These are phyloP conservation scores for Biston betularia DNA, from an alignment of 2,888 invertebrate species.

Conservation along the genomic window DNA sequence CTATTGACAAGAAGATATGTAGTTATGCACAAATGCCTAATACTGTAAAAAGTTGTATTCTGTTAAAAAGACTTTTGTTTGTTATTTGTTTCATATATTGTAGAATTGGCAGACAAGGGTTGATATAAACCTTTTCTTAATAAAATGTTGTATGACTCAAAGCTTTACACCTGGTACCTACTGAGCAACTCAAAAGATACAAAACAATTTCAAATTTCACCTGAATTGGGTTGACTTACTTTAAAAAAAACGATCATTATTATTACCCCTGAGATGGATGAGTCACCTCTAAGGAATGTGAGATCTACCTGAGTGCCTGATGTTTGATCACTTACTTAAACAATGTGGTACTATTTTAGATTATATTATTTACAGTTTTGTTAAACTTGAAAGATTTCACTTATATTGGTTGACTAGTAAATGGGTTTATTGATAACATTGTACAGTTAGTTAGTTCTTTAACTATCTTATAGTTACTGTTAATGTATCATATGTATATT, in stretches of 20 bases:
- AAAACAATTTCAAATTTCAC: background rate
- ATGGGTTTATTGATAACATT: background rate
- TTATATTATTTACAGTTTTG: conserved; percentile 5
- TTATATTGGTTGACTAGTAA: background rate
- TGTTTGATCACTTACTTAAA: conserved; percentile 43
- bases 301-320: conserved; percentile 55
- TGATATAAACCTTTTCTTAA: no score
- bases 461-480: background rate
- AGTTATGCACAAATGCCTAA: no score
- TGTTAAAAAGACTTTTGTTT: no score
- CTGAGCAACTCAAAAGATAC: background rate
- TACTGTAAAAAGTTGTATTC: no score
- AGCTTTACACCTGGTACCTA: no score
- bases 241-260: conserved; percentile 37
- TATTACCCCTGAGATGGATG: conserved; percentile 58
- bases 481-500: no score
- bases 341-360: conserved; percentile 28
- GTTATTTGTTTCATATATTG: no score
- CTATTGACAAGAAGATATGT: no score
- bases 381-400: background rate
- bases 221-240: conserved; percentile 1
- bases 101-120: no score
- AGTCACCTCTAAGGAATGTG: conserved; percentile 69
- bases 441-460: background rate
- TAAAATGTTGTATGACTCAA: no score